Evolutionary conservation across 2,113 vertebrate species (phyloP).

Genomic region (Dicaeum eximium): DNA sequence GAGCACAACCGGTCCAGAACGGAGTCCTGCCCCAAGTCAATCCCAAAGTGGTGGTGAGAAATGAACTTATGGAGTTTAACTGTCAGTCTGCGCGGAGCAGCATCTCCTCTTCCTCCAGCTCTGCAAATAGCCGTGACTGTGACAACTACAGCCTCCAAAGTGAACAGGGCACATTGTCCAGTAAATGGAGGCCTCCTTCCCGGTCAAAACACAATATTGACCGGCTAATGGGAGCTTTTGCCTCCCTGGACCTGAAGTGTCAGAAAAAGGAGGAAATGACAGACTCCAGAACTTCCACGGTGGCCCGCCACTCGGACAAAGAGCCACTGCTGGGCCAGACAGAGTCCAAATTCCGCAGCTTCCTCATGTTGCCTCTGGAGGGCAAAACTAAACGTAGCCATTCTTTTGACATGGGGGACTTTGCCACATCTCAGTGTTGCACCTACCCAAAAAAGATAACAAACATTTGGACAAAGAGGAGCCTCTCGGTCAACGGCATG

Average conservation of each 20-base stretch:
- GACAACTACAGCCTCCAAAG: constrained; percentile 79
- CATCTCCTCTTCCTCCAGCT: constrained; percentile 87
- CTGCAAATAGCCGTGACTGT: constrained; percentile 79
- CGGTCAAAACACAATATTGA: constrained; percentile 87
- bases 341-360: constrained; percentile 82
- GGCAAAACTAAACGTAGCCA: constrained; percentile 93
- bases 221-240: constrained; percentile 92
- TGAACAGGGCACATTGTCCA: constrained; percentile 81
- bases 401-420: constrained; percentile 97
- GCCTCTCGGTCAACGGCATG: constrained; percentile 95
- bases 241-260: constrained; percentile 89
- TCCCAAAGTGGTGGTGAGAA: constrained; percentile 84
- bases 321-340: constrained; percentile 90
- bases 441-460: constrained; percentile 88
- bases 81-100: constrained; percentile 86
- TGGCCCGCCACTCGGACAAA: constrained; percentile 83
- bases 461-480: constrained; percentile 98
- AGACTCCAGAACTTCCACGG: constrained; percentile 78
- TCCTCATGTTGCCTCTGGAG: constrained; percentile 88
- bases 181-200: constrained; percentile 82
- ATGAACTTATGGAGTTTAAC: constrained; percentile 88
- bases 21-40: constrained; percentile 77
- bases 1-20: constrained; percentile 80
- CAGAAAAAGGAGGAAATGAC: constrained; percentile 78
- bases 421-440: constrained; percentile 79